Conservation (phyloP, 2,797 vertebrate species). For the Cirrhinus mrigala region DNA sequence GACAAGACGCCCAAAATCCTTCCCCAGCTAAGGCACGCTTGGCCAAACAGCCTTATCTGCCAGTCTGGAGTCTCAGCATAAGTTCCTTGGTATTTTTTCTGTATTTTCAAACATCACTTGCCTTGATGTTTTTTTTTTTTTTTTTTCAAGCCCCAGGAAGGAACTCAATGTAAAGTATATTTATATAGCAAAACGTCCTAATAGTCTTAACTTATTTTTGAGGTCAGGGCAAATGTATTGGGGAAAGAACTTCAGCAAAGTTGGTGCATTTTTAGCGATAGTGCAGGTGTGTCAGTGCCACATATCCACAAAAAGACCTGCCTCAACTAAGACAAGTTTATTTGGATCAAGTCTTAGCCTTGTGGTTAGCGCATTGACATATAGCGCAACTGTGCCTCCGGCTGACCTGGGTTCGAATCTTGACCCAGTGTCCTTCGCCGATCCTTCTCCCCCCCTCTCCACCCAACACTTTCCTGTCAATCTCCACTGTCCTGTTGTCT, state of each 20-base stretch:
- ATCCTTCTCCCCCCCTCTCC: too few relatives aligned
- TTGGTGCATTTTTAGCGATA: background rate
- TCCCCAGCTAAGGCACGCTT: constrained; percentile 67
- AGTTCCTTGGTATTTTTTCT: constrained; percentile 65
- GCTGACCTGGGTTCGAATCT: too few relatives aligned
- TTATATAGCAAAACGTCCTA: constrained; percentile 23
- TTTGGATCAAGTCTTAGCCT: too few relatives aligned
- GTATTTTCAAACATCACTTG: constrained; percentile 69
- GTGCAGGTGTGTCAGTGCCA: too few relatives aligned
- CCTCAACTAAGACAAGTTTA: too few relatives aligned
- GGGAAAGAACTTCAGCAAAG: background rate
- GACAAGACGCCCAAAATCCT: constrained; percentile 73
- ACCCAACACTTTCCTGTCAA: too few relatives aligned
- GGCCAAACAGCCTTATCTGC: constrained; percentile 72
- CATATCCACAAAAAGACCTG: too few relatives aligned
- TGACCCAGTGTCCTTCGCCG: too few relatives aligned
- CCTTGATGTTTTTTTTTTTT: constrained; percentile 61
- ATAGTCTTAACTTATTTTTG: constrained; percentile 44
- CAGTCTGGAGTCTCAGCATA: constrained; percentile 65
- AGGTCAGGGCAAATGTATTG: constrained; percentile 33
- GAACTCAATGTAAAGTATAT: constrained; percentile 30
- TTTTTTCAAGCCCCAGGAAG: constrained; percentile 32
- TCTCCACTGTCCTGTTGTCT: too few relatives aligned
- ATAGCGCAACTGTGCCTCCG: too few relatives aligned
- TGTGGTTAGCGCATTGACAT: too few relatives aligned